A percentile compares a stretch with the other conserved stretches of the same genome.
phyloP scores from a whole-genome alignment of 2,888 invertebrate genomes.

The Exephanes ischioxanthus region DNA sequence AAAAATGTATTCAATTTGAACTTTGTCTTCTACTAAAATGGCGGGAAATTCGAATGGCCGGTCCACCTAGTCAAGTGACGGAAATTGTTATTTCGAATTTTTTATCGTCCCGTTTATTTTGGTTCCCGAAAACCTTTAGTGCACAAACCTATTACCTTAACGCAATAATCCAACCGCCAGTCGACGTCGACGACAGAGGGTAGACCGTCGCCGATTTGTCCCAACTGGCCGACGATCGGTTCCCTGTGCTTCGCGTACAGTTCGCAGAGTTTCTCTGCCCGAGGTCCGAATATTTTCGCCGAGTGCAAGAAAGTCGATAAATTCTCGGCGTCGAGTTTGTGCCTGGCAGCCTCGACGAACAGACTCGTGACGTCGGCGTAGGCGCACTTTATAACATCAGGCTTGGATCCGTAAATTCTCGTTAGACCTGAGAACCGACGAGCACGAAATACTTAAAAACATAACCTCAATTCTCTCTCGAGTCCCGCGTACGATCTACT shows the following conservation, averaged over 20 bases:
- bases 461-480: slow-evolving; percentile 51
- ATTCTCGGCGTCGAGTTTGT: slow-evolving; percentile 76
- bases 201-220: slow-evolving; percentile 78
- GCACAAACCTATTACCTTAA: slow-evolving; percentile 78
- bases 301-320: slow-evolving; percentile 74
- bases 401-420: slow-evolving; percentile 75
- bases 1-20: background rate
- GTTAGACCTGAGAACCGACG: slow-evolving; percentile 72
- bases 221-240: slow-evolving; percentile 76
- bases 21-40: background rate
- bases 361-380: slow-evolving; percentile 78
- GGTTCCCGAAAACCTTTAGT: background rate
- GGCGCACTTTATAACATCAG: slow-evolving; percentile 77
- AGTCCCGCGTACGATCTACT: slow-evolving; percentile 42
- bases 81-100: background rate
- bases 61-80: background rate
- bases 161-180: slow-evolving; percentile 83
- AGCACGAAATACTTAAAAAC: slow-evolving; percentile 27
- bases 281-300: slow-evolving; percentile 72
- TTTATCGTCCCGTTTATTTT: background rate
- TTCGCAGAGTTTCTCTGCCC: slow-evolving; percentile 77
- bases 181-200: slow-evolving; percentile 82
- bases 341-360: slow-evolving; percentile 79
- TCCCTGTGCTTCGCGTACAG: slow-evolving; percentile 75
- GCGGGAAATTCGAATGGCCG: background rate